phyloP scores from a whole-genome alignment of 2,888 invertebrate genomes.

The Digitonthophagus gazella region DNA sequence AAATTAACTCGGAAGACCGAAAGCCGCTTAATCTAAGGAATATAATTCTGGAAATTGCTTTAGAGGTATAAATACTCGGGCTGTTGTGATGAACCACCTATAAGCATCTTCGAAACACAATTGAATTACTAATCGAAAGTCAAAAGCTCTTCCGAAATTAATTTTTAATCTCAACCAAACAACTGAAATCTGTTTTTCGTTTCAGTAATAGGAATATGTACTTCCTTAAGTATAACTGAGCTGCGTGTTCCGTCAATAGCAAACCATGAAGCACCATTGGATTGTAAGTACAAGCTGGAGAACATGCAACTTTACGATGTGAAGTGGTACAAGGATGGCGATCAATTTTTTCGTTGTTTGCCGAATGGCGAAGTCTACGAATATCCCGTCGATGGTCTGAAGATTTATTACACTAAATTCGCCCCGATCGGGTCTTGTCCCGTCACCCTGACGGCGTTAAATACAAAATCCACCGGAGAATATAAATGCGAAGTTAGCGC shows the following conservation, averaged over 20 bases:
- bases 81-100: background rate
- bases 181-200: too few species aligned
- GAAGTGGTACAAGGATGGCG: slow-evolving; percentile 47
- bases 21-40: background rate
- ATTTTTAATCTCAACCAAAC: slow-evolving; percentile 16
- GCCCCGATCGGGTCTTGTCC: slow-evolving; percentile 41
- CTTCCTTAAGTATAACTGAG: slow-evolving; percentile 36
- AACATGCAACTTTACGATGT: slow-evolving; percentile 41
- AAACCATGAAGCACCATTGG: slow-evolving; percentile 38
- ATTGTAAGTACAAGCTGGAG: slow-evolving; percentile 44
- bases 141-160: background rate
- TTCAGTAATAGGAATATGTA: slow-evolving; percentile 15
- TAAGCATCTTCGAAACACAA: background rate
- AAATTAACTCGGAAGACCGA: background rate
- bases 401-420: slow-evolving; percentile 33
- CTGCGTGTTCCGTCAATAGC: slow-evolving; percentile 42
- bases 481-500: slow-evolving; percentile 46
- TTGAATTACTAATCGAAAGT: background rate
- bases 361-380: slow-evolving; percentile 40
- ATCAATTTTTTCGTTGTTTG: slow-evolving; percentile 43
- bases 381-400: slow-evolving; percentile 40
- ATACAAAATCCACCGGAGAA: slow-evolving; percentile 39
- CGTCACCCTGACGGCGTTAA: slow-evolving; percentile 39
- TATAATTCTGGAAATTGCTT: background rate
- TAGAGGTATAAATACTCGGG: background rate